Percentiles rank a stretch among this genome's conserved stretches.
Conservation (phyloP, 2,888 invertebrate species). For the Mylabris sibirica region DNA sequence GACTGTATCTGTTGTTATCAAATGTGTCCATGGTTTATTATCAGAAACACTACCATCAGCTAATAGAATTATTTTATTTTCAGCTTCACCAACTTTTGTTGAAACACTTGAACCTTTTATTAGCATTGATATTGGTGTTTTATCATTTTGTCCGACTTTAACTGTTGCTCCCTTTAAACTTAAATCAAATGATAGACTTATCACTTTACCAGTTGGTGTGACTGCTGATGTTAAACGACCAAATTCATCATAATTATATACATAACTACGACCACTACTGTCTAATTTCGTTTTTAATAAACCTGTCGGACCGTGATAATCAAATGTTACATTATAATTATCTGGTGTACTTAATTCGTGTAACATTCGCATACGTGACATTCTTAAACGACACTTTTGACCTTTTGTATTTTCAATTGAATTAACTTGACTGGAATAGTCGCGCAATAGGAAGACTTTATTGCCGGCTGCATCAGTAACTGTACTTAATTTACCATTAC, state of each 20-base stretch:
- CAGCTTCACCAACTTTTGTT: conserved; percentile 82
- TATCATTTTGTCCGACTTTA: conserved; percentile 81
- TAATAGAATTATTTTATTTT: conserved; percentile 79
- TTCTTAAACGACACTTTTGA: conserved; percentile 86
- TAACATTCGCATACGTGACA: conserved; percentile 92
- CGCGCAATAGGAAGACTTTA: conserved; percentile 82
- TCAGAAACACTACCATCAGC: conserved; percentile 85
- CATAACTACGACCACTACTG: conserved; percentile 88
- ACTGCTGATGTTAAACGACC: conserved; percentile 90
- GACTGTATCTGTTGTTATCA: conserved; percentile 87
- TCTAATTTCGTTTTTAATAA: conserved; percentile 88
- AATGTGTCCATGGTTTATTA: conserved; percentile 86
- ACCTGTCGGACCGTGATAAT: conserved; percentile 91
- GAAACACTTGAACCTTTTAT: conserved; percentile 88
- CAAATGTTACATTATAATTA: conserved; percentile 92
- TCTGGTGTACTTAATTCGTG: conserved; percentile 91
- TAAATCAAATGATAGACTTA: conserved; percentile 86
- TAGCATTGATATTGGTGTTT: conserved; percentile 83
- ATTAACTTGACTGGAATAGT: conserved; percentile 88
- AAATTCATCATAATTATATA: conserved; percentile 94
- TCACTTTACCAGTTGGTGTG: conserved; percentile 94
- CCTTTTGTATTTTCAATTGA: conserved; percentile 94
- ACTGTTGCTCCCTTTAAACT: conserved; percentile 90
- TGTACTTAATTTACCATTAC: conserved; percentile 91
- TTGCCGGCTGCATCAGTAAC: conserved; percentile 94